These are phyloP conservation scores for Cathartes aura DNA, from an alignment of 2,113 vertebrate genomes.

Conservation along the genomic window DNA sequence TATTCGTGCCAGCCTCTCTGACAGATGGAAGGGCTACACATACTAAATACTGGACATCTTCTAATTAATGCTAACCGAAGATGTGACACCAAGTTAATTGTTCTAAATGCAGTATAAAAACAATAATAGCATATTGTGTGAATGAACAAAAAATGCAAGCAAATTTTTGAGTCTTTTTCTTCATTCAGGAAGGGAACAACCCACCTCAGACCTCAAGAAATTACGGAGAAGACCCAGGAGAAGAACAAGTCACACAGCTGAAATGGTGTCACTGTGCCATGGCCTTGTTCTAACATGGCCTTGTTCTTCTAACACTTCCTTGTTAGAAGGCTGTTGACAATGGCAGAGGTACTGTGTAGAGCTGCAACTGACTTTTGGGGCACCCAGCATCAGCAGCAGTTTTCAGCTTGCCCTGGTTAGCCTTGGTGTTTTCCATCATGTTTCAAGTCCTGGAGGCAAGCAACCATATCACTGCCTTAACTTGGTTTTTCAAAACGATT, in stretches of 20 bases:
- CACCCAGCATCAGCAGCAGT: background rate
- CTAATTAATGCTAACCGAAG: background rate
- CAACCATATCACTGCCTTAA: background rate
- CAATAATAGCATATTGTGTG: background rate
- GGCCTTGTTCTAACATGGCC: background rate
- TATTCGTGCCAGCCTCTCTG: background rate
- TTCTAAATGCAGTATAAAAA: background rate
- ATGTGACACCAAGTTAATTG: background rate
- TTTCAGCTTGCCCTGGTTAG: background rate
- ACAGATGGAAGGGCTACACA: background rate
- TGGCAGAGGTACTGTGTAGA: background rate
- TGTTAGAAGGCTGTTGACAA: background rate
- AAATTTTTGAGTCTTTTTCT: background rate
- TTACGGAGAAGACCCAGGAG: background rate
- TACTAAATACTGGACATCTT: background rate
- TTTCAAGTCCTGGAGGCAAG: background rate
- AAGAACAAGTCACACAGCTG: background rate
- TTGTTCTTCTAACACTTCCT: background rate
- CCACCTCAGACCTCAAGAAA: background rate
- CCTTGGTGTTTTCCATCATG: background rate
- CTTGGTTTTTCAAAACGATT: background rate
- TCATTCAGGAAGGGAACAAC: background rate
- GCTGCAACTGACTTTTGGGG: background rate
- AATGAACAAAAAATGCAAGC: background rate
- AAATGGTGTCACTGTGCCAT: background rate